Evolutionary conservation across 2,888 invertebrate genomes (phyloP).

Genomic region (Amphimallon solstitiale): DNA sequence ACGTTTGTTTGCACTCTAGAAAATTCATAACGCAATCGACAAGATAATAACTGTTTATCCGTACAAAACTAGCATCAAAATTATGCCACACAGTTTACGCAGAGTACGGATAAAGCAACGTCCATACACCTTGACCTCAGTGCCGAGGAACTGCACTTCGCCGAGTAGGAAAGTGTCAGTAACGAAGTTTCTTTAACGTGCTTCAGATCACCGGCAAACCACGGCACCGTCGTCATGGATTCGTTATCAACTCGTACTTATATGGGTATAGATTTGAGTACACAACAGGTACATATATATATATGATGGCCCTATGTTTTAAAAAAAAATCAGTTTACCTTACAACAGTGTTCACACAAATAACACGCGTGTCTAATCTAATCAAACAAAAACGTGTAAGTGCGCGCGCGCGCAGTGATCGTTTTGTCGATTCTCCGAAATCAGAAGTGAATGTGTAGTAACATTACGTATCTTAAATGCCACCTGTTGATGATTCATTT

Average conservation of each 20-base stretch:
- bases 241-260: slow-evolving; percentile 65
- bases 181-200: neutral
- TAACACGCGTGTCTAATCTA: slow-evolving; percentile 3
- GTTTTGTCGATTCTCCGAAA: slow-evolving; percentile 34
- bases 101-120: slow-evolving; percentile 19
- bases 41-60: slow-evolving; percentile 15
- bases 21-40: neutral
- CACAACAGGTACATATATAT: slow-evolving; percentile 82
- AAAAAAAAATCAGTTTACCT: neutral
- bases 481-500: slow-evolving; percentile 51
- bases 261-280: slow-evolving; percentile 87
- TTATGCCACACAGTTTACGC: slow-evolving; percentile 18
- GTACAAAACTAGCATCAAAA: slow-evolving; percentile 2
- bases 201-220: neutral
- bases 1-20: neutral
- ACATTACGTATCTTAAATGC: slow-evolving; percentile 42
- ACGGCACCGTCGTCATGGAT: slow-evolving; percentile 12
- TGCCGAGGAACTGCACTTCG: slow-evolving; percentile 17
- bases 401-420: slow-evolving; percentile 22
- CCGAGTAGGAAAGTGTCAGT: slow-evolving; percentile 21
- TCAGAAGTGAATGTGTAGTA: neutral
- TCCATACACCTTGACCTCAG: slow-evolving; percentile 45
- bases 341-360: neutral
- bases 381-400: neutral
- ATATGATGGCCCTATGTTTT: too few species aligned